These are phyloP conservation scores for Girardinichthys multiradiatus DNA, from an alignment of 2,113 vertebrate species.

Conservation along the genomic window DNA sequence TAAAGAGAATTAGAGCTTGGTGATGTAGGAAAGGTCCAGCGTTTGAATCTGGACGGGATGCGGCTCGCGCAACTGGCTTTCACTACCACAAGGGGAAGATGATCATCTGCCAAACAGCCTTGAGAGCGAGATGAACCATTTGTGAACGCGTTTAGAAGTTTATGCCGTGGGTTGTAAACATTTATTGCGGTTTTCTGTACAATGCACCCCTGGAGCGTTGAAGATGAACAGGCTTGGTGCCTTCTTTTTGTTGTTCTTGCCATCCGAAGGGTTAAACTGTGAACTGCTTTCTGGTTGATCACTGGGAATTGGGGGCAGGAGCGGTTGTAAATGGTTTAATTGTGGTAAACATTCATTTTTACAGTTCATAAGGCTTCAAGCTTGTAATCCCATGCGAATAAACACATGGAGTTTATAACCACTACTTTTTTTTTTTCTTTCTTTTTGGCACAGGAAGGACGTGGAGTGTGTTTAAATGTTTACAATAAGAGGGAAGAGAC, in stretches of 20 bases:
- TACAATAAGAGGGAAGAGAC: constrained; percentile 44
- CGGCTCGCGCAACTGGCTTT: constrained; percentile 64
- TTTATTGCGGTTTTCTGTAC: constrained; percentile 68
- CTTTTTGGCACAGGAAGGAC: constrained; percentile 39
- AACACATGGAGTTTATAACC: constrained; percentile 63
- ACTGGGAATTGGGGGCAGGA: neutral
- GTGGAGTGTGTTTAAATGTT: constrained; percentile 49
- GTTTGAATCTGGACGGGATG: constrained; percentile 64
- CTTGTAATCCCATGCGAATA: constrained; percentile 69
- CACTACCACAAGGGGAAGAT: constrained; percentile 44
- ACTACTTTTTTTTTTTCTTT: constrained; percentile 10
- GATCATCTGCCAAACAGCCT: constrained; percentile 59
- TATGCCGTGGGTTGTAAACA: constrained; percentile 67
- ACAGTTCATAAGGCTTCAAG: constrained; percentile 45
- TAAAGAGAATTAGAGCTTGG: constrained; percentile 47
- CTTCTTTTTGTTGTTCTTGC: constrained; percentile 15
- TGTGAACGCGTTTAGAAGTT: constrained; percentile 66
- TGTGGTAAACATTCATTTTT: constrained; percentile 65
- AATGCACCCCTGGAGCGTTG: constrained; percentile 58
- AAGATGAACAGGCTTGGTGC: constrained; percentile 42
- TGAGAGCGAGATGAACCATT: constrained; percentile 59
- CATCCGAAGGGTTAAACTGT: constrained; percentile 28
- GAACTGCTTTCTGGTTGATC: constrained; percentile 26
- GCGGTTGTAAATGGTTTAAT: constrained; percentile 52
- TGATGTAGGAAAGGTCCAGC: constrained; percentile 43